These are phyloP conservation scores for Bombus waltoni DNA, from an alignment of 1,140 invertebrate species.

Conservation along the genomic window DNA sequence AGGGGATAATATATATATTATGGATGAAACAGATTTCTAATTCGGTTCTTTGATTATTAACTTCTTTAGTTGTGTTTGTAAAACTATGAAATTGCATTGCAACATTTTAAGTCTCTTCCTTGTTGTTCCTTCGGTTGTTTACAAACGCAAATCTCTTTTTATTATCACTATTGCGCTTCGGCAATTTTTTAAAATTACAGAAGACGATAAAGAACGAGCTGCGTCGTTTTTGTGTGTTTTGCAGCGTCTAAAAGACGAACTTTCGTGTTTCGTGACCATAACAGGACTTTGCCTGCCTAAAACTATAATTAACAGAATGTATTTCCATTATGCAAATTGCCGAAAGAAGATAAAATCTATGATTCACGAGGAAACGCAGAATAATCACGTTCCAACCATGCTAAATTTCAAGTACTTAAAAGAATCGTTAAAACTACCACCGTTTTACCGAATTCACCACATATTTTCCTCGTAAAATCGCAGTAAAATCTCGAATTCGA, in stretches of 20 bases:
- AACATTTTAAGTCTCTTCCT: no score
- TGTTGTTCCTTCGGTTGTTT: neutral
- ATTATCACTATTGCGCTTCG: neutral
- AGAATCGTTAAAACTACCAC: neutral
- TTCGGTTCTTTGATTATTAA: no score
- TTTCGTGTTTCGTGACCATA: neutral
- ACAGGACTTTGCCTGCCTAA: neutral
- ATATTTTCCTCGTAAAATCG: neutral
- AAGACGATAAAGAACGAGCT: neutral
- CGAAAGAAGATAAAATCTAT: conserved; percentile 6
- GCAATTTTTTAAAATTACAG: no score
- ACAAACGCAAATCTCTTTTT: neutral
- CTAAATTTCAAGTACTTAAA: neutral
- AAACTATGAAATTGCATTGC: no score
- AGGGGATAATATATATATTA: no score
- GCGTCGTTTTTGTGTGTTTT: neutral
- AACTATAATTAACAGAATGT: neutral
- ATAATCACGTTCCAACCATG: neutral
- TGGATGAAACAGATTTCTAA: no score
- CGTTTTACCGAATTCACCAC: neutral
- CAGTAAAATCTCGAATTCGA: neutral
- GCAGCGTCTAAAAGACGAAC: neutral
- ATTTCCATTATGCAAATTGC: conserved; percentile 15
- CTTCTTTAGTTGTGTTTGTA: no score
- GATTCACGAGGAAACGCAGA: neutral